Evolutionary conservation across 1,140 invertebrate genomes (phyloP), one percentile per base, ranked within the genome.

Genomic region (Drosophila pruinosa): DNA sequence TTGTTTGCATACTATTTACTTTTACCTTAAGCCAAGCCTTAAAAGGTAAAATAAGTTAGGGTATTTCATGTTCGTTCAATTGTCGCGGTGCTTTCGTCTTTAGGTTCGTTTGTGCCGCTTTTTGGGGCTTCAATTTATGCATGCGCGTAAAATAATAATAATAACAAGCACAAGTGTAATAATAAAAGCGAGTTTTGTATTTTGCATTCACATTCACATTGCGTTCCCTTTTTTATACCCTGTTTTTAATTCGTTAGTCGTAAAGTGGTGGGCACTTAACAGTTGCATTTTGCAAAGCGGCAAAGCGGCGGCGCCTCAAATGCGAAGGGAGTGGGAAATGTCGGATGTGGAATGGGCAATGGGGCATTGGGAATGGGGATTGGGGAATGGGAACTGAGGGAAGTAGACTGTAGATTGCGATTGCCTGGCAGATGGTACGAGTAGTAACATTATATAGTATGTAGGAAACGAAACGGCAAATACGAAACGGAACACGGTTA

Each of bases 121-220:
- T 64, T 43, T 53, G 19, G 26, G 57, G 41, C 47, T 31, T 10
- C 52, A 82, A 74, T 77, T 82, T 82, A 74, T 78, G 71, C 74
- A 82, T 61, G 79, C 75, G 78, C 78, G 53, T 81, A 81, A 81
- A 81, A 82, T 77, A 82, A 82, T 81, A 81, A 77, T 62, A 81
- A 72, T 72, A 76, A 63, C 69, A 53, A 76, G 73, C 43, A 47
- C 52, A 45, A 31, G 56, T 47, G 56, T 47, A 71, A 72, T 72
- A 75, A 63, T 78, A 79, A 78, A 58, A 61, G 22, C 58, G 47
- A 47, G 39, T 69, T 82, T 61, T 48, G 50, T 54, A 43, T 34
- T 69, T 82, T 69, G 73, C 70, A 74, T 74, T 67, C 43, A 31
- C 56, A 54, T n/a, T n/a, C n/a, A n/a, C n/a, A 34, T 41, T 41